Percentiles rank a stretch among this genome's conserved stretches.
Conservation (phyloP, 37 sponge, comb jelly and placozoan species). For the Halichondria panicea region DNA sequence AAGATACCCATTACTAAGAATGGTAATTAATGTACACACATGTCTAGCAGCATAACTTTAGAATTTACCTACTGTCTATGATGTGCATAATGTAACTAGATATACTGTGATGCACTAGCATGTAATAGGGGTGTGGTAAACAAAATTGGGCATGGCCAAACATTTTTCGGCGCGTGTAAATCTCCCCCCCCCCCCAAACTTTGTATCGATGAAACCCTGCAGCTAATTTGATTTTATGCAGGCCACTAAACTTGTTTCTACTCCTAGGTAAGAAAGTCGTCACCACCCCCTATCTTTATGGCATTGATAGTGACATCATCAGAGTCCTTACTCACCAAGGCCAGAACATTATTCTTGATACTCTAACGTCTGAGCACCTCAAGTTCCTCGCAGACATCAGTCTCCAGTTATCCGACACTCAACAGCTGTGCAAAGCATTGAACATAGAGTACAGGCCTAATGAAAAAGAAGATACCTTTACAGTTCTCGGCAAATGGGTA, state of each 20-base stretch:
- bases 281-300: not conserved
- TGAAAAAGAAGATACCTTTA: not conserved
- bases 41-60: too few species aligned
- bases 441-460: not conserved
- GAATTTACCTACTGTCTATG: too few species aligned
- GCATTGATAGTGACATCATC: not conserved
- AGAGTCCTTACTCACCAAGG: not conserved
- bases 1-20: too few species aligned
- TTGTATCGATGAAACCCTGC: too few species aligned
- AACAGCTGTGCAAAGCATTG: not conserved
- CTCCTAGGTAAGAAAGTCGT: not conserved
- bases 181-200: too few species aligned
- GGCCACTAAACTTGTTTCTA: not conserved
- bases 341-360: not conserved
- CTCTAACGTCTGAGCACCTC: not conserved
- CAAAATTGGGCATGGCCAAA: too few species aligned
- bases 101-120: too few species aligned
- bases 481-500: not conserved
- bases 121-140: too few species aligned
- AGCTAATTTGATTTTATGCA: not conserved
- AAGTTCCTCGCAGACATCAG: not conserved
- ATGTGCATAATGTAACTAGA: not conserved
- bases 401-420: not conserved
- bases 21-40: too few species aligned
- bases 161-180: too few species aligned